These are phyloP conservation scores for Blera fallax DNA, from an alignment of 2,888 invertebrate genomes.

Conservation along the genomic window DNA sequence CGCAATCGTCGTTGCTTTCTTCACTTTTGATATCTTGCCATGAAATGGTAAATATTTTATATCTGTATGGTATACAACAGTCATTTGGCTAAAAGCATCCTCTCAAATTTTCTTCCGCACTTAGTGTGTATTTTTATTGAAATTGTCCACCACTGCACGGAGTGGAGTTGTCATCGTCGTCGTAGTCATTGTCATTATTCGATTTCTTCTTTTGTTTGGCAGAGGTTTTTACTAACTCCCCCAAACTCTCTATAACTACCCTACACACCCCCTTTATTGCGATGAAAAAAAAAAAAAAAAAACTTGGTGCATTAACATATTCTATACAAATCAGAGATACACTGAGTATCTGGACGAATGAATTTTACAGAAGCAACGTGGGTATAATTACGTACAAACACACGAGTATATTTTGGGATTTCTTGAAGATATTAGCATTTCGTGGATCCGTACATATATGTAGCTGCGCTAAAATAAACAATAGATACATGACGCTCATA, in stretches of 20 bases:
- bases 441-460: background rate
- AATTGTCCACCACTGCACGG: conserved; percentile 37
- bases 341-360: background rate
- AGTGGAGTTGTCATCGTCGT: background rate
- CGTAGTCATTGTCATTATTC: conserved; percentile 14
- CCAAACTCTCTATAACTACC: background rate
- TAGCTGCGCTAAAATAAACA: conserved; percentile 28
- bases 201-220: conserved; percentile 31
- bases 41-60: conserved; percentile 62
- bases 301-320: conserved; percentile 28
- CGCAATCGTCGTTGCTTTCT: background rate
- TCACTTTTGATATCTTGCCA: conserved; percentile 27
- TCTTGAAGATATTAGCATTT: background rate
- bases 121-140: conserved; percentile 59
- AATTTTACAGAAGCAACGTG: background rate
- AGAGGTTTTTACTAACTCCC: background rate
- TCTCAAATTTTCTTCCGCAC: conserved; percentile 56
- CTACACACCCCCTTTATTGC: background rate
- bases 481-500: background rate
- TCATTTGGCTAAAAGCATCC: conserved; percentile 71
- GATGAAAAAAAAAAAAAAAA: conserved; percentile 9
- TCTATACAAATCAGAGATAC: background rate
- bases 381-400: background rate
- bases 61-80: conserved; percentile 33
- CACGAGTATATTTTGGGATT: conserved; percentile 16